Evolutionary conservation across 2,797 vertebrate genomes (phyloP).

Genomic region (Sternotherus odoratus): DNA sequence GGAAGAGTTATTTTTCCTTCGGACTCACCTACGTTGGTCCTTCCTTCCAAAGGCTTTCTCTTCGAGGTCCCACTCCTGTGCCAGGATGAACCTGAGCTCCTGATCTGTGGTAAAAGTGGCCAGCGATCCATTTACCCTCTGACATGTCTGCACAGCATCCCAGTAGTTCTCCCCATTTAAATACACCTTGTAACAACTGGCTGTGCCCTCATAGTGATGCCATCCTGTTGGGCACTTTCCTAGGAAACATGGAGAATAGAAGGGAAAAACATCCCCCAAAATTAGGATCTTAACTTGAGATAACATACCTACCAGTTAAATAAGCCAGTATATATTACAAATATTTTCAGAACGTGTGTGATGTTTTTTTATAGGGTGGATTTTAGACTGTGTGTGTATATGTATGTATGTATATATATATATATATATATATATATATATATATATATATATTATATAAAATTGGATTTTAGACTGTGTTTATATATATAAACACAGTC

Average conservation of each 20-base stretch:
- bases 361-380: too few species aligned
- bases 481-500: too few species aligned
- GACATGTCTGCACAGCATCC: conserved; percentile 96
- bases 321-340: background rate
- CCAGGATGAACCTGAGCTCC: conserved; percentile 96
- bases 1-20: background rate
- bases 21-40: conserved; percentile 93
- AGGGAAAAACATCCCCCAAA: conserved; percentile 80
- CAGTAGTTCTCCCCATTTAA: conserved; percentile 96
- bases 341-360: background rate
- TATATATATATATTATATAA: too few species aligned
- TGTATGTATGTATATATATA: too few species aligned
- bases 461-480: too few species aligned
- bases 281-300: conserved; percentile 75
- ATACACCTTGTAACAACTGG: conserved; percentile 97
- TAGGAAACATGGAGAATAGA: conserved; percentile 84
- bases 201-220: conserved; percentile 98
- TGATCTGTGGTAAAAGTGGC: conserved; percentile 96
- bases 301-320: background rate
- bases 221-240: conserved; percentile 98
- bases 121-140: conserved; percentile 93
- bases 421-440: too few species aligned
- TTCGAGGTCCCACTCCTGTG: conserved; percentile 95
- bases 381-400: too few species aligned
- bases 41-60: conserved; percentile 90